A percentile compares a stretch with the other conserved stretches of the same genome.
phyloP scores from a whole-genome alignment of 2,113 vertebrate species.

The Phylloscopus trochilus region DNA sequence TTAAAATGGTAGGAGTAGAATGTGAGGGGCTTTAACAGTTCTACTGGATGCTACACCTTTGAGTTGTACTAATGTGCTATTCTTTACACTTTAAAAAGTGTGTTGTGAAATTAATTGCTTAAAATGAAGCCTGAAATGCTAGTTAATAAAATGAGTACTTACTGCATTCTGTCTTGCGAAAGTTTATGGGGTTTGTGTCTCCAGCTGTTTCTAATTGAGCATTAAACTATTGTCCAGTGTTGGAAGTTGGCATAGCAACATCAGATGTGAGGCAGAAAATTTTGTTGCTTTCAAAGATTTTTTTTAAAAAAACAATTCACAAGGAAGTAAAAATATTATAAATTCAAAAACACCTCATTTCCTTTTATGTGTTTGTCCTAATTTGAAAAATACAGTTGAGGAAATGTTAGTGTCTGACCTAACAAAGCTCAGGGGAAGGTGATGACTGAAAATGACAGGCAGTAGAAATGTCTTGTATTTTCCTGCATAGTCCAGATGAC shows the following conservation, averaged over 20 bases:
- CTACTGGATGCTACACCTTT: neutral
- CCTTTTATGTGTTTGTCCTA: neutral
- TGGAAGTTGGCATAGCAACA: neutral
- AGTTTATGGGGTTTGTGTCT: neutral
- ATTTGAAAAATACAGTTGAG: neutral
- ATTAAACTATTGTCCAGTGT: neutral
- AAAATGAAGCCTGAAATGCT: neutral
- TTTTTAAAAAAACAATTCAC: neutral
- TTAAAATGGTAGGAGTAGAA: neutral
- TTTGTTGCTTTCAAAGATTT: neutral
- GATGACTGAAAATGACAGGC: neutral
- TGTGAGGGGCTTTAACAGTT: neutral
- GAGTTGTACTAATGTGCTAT: neutral
- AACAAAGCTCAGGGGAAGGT: neutral
- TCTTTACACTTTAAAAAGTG: neutral
- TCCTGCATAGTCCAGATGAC: neutral
- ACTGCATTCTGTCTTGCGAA: neutral
- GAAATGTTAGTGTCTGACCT: neutral
- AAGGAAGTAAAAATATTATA: neutral
- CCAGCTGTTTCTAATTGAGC: neutral
- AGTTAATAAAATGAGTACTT: neutral
- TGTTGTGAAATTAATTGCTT: neutral
- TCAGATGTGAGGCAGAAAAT: neutral
- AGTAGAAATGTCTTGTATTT: neutral
- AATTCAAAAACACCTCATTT: accelerated